Evolutionary conservation across 2,797 vertebrate genomes (phyloP), one percentile per base, ranked within the genome.

Genomic region (Alauda arvensis): DNA sequence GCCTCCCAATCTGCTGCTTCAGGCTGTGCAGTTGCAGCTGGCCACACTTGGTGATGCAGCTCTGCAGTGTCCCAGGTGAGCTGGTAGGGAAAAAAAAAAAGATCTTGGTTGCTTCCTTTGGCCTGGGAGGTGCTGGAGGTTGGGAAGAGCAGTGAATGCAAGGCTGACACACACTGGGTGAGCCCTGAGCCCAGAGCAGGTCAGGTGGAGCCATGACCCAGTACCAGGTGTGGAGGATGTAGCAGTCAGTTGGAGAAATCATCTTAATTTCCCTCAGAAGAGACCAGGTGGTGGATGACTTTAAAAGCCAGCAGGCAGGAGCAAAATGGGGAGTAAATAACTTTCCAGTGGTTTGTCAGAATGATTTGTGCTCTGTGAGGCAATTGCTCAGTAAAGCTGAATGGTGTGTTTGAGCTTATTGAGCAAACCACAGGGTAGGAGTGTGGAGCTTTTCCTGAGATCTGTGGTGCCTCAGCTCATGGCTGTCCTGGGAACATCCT

Each of bases 21-120:
- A 98, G 96, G 98, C 97, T 5, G 94, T 99, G 76, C 97, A 98
- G 83, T 96, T 98, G 91, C 98, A 99, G 93, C 92, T 94, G 3
- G 95, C 96, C 20, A 96, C 97, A 2, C 88, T 83, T 2, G 59
- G 59, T 46, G 93, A 39, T 15, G 28, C 55, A 59, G 28, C 85
- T 85, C 89, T 59, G 9, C 81, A 61, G 7, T 51, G 70, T 34
- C 66, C 84, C 17, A 93, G 95, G 97, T 97, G 75, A 95, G 90
- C 29, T 63, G 72, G n/a, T 33, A 31, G 39, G 46, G 31, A 40
- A 56, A 46, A 53, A 45, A 51, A 34, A 33, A 65, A 69, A 48
- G 2, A 10, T 49, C 37, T 21, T 86, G 21, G 3, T 67, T 77
- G 29, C 10, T 71, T 85, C 12, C 57, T 83, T 67, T 77, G 43